Base-by-base conservation (phyloP, 2,113 vertebrate genomes). In the Colossoma macropomum region DNA sequence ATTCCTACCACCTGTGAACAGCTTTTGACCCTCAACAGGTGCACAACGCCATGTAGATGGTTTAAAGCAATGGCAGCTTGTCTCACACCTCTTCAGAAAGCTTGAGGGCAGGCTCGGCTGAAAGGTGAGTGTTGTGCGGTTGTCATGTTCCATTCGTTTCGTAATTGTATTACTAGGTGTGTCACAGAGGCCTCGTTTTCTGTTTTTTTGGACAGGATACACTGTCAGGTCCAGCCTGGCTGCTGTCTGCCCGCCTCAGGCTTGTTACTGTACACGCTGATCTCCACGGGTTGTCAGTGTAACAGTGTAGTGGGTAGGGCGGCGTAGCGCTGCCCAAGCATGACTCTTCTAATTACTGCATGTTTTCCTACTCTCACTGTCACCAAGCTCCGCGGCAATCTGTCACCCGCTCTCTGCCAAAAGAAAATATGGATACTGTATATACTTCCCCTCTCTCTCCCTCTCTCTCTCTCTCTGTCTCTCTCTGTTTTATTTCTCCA, bases 331-430 rank as follows among this genome's bases (percentile, higher is more conserved):
- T 68, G 63, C 72, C 63, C 70, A 74, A 75, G 73, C 72, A 62
- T 80, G 81, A 78, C 77, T 81, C 72, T 66, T 66, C 56, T 87
- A 82, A 87, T 80, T 87, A 82, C 83, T 83, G 77, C 77, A 82
- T 84, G 82, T 75, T 82, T 78, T 63, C 63, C 30, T 60, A 38
- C 48, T 48, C 65, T 25, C 52, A 78, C 76, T 83, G 75, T 79
- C 79, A 79, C 41, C 70, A 62, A 45, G 69, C 75, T 79, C 41
- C 70, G 59, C 54, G 11, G 71, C 75, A 82, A 83, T 75, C 85
- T 83, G 81, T 86, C 79, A 77, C 34, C 68, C 66, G 38, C 71
- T 82, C 72, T 30, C 81, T 75, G 77, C 85, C 85, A 86, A 80
- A 54, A 25, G 27, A 72, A 75, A 83, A 82, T 45, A 83, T 25